Evolutionary conservation across 2,888 invertebrate species (phyloP), one percentile per base, ranked within the genome.

Genomic region (Laspeyria flexula): DNA sequence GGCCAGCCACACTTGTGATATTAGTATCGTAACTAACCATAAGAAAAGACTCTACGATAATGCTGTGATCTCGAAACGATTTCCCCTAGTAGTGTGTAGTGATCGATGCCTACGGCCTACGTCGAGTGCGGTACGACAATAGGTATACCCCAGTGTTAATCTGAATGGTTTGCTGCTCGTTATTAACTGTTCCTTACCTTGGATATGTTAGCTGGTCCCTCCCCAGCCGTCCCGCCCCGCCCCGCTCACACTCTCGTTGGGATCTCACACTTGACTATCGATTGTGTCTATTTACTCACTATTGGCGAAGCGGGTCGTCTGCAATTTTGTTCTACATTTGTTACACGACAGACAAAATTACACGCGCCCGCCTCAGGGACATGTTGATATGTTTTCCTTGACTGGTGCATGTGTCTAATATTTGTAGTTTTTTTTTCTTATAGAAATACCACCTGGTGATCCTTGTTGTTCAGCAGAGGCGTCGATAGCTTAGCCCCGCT

Each of bases 91-190:
- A 85, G 83, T 82, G 85, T 82, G 79, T 83, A 82, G 82, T 73
- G 74, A 61, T 57, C 61, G 67, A 59, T 67, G 71, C 74, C 71
- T 76, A 73, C 75, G 79, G 78, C 79, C 76, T 70, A 60, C 77
- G 71, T 73, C 77, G 77, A 67, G 71, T 58, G 77, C 82, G 77
- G 75, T 71, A 52, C 76, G 66, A 73, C 77, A 70, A 79, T 92
- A 92, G 91, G 90, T 92, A 92, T 86, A 77, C 79, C 83, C 83
- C 86, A 82, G 77, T 85, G 82, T 84, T 85, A 70, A 77, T 85
- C 84, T 88, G 82, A 83, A 86, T 89, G 89, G 91, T 90, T 90
- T 90, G 92, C 92, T 91, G 91, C 92, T 90, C 91, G 91, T 88
- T 86, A 84, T 82, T 88, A 82, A 86, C 87, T 86, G 86, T 87